Percentiles rank a stretch among this genome's conserved stretches.
phyloP scores from a whole-genome alignment of 2,888 invertebrate species.

The Heliconius sara region DNA sequence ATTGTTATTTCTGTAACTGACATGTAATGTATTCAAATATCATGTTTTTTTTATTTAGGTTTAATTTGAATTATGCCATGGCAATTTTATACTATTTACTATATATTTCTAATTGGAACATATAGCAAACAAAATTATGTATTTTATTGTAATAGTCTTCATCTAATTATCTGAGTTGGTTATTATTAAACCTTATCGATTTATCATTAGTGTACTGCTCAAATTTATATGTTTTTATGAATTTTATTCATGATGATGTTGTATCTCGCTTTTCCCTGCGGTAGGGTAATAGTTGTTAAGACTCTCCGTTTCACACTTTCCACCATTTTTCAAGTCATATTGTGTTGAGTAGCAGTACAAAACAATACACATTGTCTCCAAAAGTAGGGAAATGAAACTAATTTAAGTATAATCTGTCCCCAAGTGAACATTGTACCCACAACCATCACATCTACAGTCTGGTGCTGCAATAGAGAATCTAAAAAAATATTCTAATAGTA shows the following conservation, averaged over 20 bases:
- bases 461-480: no score
- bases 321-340: no score
- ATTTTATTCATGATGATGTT: no score
- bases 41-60: background rate
- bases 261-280: no score
- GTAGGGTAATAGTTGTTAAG: no score
- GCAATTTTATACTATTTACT: background rate
- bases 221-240: background rate
- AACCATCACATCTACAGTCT: no score
- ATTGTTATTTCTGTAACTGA: conserved; percentile 24
- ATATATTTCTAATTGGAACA: background rate
- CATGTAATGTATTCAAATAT: background rate
- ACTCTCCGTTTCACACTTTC: no score
- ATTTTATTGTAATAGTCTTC: background rate
- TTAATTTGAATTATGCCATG: background rate
- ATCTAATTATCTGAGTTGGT: background rate
- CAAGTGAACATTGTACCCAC: no score
- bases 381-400: background rate
- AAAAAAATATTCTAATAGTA: no score
- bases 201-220: background rate
- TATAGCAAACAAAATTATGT: background rate
- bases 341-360: no score
- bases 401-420: no score
- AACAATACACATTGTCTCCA: no score
- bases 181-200: background rate